phyloP scores from a whole-genome alignment of 2,888 invertebrate species.

The Bimastos eiseni region DNA sequence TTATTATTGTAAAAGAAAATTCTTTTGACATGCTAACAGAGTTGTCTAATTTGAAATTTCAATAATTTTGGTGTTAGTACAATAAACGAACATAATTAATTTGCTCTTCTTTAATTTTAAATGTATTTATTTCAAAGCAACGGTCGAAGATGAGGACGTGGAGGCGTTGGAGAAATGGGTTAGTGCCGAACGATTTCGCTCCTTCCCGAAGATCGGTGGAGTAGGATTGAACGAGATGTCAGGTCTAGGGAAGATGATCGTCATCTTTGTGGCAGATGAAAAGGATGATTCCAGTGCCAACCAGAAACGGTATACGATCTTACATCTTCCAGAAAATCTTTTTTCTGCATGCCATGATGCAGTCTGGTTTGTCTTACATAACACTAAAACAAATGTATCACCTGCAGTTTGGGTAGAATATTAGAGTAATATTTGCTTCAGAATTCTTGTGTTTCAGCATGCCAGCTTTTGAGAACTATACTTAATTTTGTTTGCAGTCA shows the following conservation, averaged over 20 bases:
- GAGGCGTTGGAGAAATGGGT: conserved; percentile 74
- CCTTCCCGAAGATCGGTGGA: conserved; percentile 70
- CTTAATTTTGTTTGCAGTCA: not conserved
- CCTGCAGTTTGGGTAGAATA: no score
- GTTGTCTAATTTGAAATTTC: not conserved
- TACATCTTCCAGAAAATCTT: no score
- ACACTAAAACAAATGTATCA: no score
- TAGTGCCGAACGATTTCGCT: conserved; percentile 83
- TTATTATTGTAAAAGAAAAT: not conserved
- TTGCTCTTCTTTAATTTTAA: conserved; percentile 3
- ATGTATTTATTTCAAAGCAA: not conserved
- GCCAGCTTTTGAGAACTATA: no score
- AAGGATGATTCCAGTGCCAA: conserved; percentile 44
- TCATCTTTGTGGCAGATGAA: conserved; percentile 72
- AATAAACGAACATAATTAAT: not conserved
- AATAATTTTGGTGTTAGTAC: not conserved
- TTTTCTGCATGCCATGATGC: no score
- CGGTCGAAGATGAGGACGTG: not conserved
- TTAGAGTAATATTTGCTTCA: not conserved
- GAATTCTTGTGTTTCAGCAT: not conserved
- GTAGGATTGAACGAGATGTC: conserved; percentile 79
- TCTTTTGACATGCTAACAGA: not conserved
- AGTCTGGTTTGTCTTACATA: no score
- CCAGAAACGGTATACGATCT: conserved; percentile 39
- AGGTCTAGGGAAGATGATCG: conserved; percentile 82